phyloP scores from a whole-genome alignment of 2,113 vertebrate genomes.

The Acanthisitta chloris region DNA sequence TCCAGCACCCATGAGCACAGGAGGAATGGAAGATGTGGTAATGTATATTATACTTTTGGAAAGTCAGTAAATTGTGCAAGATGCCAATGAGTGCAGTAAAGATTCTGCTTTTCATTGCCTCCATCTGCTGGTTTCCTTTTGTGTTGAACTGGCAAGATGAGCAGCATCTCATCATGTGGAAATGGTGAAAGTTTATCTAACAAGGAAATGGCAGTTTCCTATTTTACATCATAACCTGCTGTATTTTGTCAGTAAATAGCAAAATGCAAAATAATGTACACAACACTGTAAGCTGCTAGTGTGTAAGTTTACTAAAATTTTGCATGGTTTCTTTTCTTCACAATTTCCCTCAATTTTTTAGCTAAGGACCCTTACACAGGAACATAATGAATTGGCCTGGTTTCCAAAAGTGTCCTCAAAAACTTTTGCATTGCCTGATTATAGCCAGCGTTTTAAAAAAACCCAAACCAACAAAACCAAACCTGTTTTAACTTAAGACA shows the following conservation, averaged over 20 bases:
- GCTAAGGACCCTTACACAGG: background rate
- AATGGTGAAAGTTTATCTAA: background rate
- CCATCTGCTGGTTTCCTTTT: constrained; percentile 48
- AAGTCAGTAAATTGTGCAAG: background rate
- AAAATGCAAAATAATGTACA: background rate
- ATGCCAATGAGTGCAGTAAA: background rate
- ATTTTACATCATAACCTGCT: background rate
- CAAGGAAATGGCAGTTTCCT: background rate
- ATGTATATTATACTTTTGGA: background rate
- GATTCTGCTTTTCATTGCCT: constrained; percentile 41
- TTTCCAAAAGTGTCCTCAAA: background rate
- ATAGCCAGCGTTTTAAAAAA: background rate
- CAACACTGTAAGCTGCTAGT: background rate
- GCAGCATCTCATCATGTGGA: background rate
- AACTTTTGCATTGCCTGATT: background rate
- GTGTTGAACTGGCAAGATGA: background rate
- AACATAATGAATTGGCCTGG: background rate
- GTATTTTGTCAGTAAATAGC: background rate
- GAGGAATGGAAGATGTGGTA: background rate
- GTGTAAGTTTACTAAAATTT: background rate
- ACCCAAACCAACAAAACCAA: background rate
- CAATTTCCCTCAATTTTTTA: background rate
- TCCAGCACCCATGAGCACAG: background rate
- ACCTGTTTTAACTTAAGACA: background rate
- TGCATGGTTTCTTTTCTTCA: background rate